Evolutionary conservation across 2,113 vertebrate genomes (phyloP).

Genomic region (Xiphias gladius): DNA sequence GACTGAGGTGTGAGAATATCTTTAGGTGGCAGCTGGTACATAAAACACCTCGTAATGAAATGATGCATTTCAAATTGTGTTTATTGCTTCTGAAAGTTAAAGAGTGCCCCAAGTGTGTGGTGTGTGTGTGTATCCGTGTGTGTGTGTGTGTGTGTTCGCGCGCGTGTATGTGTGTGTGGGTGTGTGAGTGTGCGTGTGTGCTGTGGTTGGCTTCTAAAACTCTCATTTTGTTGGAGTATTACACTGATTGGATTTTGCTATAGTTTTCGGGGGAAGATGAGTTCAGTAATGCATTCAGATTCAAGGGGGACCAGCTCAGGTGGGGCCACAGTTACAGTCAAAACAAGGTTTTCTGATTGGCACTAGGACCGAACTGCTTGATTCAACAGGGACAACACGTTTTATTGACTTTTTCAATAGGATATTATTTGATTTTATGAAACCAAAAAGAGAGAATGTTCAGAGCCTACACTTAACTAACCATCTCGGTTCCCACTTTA

Average conservation of each 20-base stretch:
- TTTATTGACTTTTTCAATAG: not conserved
- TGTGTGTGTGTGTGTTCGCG: no score
- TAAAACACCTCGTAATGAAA: conserved; percentile 21
- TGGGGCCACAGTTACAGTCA: conserved; percentile 9
- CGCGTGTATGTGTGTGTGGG: not conserved
- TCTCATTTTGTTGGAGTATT: not conserved
- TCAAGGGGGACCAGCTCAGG: not conserved
- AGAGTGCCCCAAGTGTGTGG: not conserved
- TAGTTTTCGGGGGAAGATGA: conserved; percentile 9
- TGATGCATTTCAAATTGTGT: conserved; percentile 1
- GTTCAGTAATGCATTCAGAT: not conserved
- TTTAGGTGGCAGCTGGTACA: not conserved
- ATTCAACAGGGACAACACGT: not conserved
- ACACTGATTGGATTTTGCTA: conserved; percentile 31
- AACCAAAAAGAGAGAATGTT: not conserved
- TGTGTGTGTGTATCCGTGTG: not conserved
- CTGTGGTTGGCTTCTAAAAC: not conserved
- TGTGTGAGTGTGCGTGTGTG: no score
- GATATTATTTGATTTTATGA: not conserved
- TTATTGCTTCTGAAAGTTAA: conserved; percentile 32
- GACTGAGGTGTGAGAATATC: not conserved
- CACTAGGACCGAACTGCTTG: not conserved
- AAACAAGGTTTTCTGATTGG: not conserved
- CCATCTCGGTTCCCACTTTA: not conserved
- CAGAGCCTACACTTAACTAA: not conserved